phyloP scores from a whole-genome alignment of 2,888 invertebrate species.

The Tribolium freemani region DNA sequence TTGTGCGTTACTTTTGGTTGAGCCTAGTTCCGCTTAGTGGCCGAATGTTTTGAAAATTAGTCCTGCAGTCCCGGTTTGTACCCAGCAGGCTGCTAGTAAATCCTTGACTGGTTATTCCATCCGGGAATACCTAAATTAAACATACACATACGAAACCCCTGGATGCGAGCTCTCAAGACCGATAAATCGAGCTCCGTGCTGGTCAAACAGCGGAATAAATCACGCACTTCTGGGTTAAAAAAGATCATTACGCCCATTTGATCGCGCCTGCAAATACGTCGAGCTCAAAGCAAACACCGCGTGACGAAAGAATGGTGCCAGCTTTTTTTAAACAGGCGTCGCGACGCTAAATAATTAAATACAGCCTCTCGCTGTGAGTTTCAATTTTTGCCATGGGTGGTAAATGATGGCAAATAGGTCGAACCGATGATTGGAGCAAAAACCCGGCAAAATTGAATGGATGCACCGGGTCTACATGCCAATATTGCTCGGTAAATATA shows the following conservation, averaged over 20 bases:
- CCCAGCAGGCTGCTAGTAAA: too few relatives aligned
- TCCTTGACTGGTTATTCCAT: too few relatives aligned
- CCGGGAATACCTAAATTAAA: not conserved
- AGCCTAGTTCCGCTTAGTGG: too few relatives aligned
- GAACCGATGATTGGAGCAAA: conserved; percentile 43
- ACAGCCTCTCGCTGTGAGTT: not conserved
- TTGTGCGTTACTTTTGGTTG: too few relatives aligned
- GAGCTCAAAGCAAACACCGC: conserved; percentile 31
- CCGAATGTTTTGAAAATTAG: too few relatives aligned
- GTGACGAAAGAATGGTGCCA: conserved; percentile 14
- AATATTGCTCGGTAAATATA: conserved; percentile 66
- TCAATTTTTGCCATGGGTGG: conserved; percentile 2
- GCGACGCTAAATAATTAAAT: conserved; percentile 31
- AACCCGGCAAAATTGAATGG: conserved; percentile 62
- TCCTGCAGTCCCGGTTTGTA: too few relatives aligned
- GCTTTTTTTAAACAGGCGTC: conserved; percentile 20
- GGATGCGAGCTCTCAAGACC: not conserved
- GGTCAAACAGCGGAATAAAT: conserved; percentile 19
- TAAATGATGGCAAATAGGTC: conserved; percentile 1
- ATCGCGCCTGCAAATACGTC: conserved; percentile 30
- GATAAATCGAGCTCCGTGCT: conserved; percentile 10
- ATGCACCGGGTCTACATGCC: conserved; percentile 62
- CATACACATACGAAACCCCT: not conserved
- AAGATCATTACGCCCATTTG: conserved; percentile 31
- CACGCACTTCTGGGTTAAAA: conserved; percentile 24